phyloP scores from a whole-genome alignment of 2,797 vertebrate genomes.

The Pyrocephalus nanus region DNA sequence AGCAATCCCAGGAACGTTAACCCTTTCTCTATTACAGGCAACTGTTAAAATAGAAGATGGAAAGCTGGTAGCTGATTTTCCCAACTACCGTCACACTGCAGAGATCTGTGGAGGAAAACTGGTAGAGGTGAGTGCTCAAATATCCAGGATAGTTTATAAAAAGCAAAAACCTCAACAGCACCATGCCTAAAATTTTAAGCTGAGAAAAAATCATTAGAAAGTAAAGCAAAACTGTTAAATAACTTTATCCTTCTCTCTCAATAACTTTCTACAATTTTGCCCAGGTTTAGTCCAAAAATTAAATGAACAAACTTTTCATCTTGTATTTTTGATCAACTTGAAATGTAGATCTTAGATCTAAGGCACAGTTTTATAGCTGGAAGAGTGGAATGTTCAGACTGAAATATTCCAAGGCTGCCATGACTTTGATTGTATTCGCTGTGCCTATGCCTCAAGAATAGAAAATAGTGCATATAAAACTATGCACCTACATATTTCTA shows the following conservation, averaged over 20 bases:
- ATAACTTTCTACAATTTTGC: not conserved
- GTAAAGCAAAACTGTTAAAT: not conserved
- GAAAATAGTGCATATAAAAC: not conserved
- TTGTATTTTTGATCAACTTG: not conserved
- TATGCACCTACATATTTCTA: not conserved
- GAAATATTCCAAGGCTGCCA: not conserved
- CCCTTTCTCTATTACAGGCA: slow-evolving; percentile 75
- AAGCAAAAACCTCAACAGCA: not conserved
- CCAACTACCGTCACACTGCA: slow-evolving; percentile 87
- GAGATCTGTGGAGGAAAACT: slow-evolving; percentile 89
- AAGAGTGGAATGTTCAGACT: not conserved
- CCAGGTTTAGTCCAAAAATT: not conserved
- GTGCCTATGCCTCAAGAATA: not conserved
- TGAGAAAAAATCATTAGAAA: not conserved
- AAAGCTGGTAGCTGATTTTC: slow-evolving; percentile 84
- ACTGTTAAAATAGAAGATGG: slow-evolving; percentile 83
- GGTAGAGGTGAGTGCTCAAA: slow-evolving; percentile 83
- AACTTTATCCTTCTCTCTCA: not conserved
- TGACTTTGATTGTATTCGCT: not conserved
- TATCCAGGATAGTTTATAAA: not conserved
- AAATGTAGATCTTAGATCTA: not conserved
- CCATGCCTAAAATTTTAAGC: not conserved
- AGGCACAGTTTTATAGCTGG: not conserved
- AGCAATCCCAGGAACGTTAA: not conserved
- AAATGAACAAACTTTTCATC: not conserved